These are phyloP conservation scores for Lytechinus variegatus DNA, from an alignment of 35 echinoderm and acorn worm species.

Conservation along the genomic window DNA sequence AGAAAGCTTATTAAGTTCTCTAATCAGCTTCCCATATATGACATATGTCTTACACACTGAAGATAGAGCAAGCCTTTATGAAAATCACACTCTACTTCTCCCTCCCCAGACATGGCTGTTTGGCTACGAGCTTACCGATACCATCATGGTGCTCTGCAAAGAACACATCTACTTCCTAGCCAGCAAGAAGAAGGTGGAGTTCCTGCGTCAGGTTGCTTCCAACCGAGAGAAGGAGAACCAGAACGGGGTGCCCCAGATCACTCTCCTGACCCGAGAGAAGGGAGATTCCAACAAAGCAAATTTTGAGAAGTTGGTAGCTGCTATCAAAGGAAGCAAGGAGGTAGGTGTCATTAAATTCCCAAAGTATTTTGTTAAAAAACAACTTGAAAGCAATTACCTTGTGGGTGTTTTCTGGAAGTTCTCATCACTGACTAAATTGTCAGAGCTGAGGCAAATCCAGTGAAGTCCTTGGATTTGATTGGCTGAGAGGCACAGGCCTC, in stretches of 20 bases:
- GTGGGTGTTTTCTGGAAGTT: too few relatives aligned
- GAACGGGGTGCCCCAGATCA: constrained; percentile 82
- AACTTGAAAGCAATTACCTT: too few relatives aligned
- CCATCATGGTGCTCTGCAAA: constrained; percentile 87
- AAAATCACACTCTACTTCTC: too few relatives aligned
- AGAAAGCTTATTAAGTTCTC: too few relatives aligned
- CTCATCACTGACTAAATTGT: too few relatives aligned
- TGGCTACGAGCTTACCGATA: constrained; percentile 95
- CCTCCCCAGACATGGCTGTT: constrained; percentile 87
- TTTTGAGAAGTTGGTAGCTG: constrained; percentile 72
- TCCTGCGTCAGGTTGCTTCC: constrained; percentile 80
- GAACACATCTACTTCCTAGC: constrained; percentile 90
- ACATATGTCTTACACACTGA: too few relatives aligned
- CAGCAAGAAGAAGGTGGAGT: constrained; percentile 96
- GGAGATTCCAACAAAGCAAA: constrained; percentile 86
- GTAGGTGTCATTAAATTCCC: constrained; percentile 29
- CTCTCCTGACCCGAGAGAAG: constrained; percentile 84
- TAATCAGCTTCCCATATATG: too few relatives aligned
- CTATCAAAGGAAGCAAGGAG: constrained; percentile 81
- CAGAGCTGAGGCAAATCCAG: too few relatives aligned
- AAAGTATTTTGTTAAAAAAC: too few relatives aligned
- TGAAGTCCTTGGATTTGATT: too few relatives aligned
- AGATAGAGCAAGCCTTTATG: too few relatives aligned
- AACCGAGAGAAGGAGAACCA: constrained; percentile 90
- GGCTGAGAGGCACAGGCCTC: too few relatives aligned